phyloP scores from a whole-genome alignment of 2,113 vertebrate species.

The Edolisoma coerulescens region DNA sequence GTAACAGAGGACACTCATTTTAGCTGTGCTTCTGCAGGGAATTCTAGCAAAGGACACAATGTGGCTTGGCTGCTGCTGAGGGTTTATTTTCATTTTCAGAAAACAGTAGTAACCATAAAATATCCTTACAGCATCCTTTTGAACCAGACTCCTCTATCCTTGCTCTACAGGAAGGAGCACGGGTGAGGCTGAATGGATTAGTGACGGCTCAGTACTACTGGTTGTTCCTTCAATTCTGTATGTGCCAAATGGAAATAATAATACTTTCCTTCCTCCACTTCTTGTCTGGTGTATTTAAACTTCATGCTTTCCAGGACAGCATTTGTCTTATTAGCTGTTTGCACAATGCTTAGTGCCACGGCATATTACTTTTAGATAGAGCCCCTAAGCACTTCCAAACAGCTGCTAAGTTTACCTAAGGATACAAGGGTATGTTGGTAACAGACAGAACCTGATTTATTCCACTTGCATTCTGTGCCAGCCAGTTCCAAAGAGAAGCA shows the following conservation, averaged over 20 bases:
- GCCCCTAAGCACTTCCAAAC: background rate
- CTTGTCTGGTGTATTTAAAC: background rate
- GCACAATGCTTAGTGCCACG: background rate
- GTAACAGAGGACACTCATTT: background rate
- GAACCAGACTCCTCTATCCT: background rate
- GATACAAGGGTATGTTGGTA: background rate
- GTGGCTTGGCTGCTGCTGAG: background rate
- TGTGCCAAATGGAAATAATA: background rate
- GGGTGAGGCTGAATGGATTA: background rate
- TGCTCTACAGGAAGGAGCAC: background rate
- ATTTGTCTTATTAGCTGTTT: background rate
- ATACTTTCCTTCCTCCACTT: background rate
- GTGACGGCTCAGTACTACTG: background rate
- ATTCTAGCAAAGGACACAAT: background rate
- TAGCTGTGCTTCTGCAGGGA: background rate
- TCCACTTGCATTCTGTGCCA: background rate
- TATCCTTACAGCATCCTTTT: background rate
- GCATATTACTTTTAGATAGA: background rate
- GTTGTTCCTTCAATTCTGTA: background rate
- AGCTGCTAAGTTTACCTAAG: background rate
- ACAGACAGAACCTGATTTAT: background rate
- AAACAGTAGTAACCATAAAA: background rate
- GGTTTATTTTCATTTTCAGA: background rate
- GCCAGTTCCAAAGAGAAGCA: background rate
- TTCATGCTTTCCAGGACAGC: background rate